A percentile compares a stretch with the other conserved stretches of the same genome.
These are phyloP conservation scores for Loris lydekkerianus DNA, from an alignment of 2,797 vertebrate species.

Conservation along the genomic window DNA sequence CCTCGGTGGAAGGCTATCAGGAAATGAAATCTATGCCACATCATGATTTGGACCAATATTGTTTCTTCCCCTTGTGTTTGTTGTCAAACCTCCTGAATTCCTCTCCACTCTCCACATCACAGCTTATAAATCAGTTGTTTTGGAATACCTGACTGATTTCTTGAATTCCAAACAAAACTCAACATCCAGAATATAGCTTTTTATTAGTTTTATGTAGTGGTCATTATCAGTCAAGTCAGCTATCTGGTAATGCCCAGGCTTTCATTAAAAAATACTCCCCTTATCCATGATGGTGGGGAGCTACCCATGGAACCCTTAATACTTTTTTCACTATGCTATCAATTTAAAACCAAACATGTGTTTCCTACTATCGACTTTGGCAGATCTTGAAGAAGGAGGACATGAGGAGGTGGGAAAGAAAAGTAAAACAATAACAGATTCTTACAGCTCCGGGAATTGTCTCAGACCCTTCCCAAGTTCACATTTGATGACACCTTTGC, in stretches of 20 bases:
- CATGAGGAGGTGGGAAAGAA: not conserved
- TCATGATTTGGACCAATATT: not conserved
- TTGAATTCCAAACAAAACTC: not conserved
- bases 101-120: not conserved
- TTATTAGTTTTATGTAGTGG: not conserved
- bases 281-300: not conserved
- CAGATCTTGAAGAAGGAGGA: not conserved
- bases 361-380: not conserved
- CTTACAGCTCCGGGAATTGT: not conserved
- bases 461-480: not conserved
- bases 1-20: not conserved
- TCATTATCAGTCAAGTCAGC: not conserved
- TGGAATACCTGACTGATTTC: not conserved
- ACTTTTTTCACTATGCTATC: not conserved
- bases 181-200: not conserved
- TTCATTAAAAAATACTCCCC: not conserved
- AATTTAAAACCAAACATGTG: not conserved
- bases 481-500: not conserved
- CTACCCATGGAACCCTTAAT: not conserved
- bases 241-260: not conserved
- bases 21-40: not conserved
- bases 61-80: not conserved
- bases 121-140: not conserved
- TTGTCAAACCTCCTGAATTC: conserved; percentile 26
- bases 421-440: not conserved